Base-by-base conservation (phyloP, 2,797 vertebrate species). In the Hyperoplus lanceolatus region DNA sequence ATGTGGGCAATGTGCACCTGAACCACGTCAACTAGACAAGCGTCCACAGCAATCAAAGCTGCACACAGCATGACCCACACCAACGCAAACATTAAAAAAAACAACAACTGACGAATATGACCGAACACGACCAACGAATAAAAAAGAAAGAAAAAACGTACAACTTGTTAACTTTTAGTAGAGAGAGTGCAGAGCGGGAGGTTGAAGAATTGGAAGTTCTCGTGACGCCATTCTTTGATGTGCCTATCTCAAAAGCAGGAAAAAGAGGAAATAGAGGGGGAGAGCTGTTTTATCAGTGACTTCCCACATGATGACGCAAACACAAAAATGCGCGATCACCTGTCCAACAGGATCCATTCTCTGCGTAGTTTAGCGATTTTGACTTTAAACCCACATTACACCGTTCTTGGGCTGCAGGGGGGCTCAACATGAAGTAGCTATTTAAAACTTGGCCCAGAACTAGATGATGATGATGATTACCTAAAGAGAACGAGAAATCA, bases 1-100 rank as follows among this genome's bases (percentile, higher is more conserved):
- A 98, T 89, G 97, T 98, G 95, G 97, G 97, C 94, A 99, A 97
- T 82, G 97, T 99, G 94, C 98, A 99, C 96, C 96, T 99, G 96
- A 99, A 99, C 96, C 99, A 99, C 91, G 97, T 99, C 96, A 99
- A 99, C 96, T 99, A 97, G 96, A 95, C 29, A 90, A 62, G 89
- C 88, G 84, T 92, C 88, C 84, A 90, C 89, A 90, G 75, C 91
- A 93, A 90, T 90, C 83, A 92, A 93, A 91, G 3, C 29, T 74
- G 81, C 92, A 90, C 90, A 92, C 86, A 85, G 94, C 94, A 93
- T 94, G 93, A 94, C 83, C 84, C 86, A 93, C 87, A 81, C 29
- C 29, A 29, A 70, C 63, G 82, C 90, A 90, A 91, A 93, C 88
- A 85, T 79, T 53, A 87, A 90, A 80, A 75, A 91, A 82, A 87